These are phyloP conservation scores for Euzophera pinguis DNA, from an alignment of 2,888 invertebrate genomes.

Conservation along the genomic window DNA sequence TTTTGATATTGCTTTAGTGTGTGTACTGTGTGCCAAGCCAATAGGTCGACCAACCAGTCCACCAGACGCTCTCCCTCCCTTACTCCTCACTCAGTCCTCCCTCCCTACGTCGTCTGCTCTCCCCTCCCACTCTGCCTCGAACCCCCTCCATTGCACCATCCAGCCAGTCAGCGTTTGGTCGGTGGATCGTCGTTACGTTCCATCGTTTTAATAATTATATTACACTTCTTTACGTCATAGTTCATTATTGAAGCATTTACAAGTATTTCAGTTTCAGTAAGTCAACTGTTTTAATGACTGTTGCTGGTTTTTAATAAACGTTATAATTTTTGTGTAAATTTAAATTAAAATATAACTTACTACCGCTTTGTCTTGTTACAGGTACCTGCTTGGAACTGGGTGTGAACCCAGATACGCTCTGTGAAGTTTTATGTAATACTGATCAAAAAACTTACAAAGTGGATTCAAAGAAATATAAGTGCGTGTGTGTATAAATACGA, in stretches of 20 bases:
- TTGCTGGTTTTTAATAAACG: background rate
- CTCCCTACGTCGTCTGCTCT: constrained; percentile 45
- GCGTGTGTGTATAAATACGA: constrained; percentile 33
- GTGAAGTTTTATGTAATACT: constrained; percentile 76
- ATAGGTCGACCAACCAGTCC: constrained; percentile 78
- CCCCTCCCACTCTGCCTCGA: constrained; percentile 51
- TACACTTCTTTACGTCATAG: constrained; percentile 66
- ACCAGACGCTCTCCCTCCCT: constrained; percentile 73
- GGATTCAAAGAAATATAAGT: constrained; percentile 43
- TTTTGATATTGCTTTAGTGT: constrained; percentile 58
- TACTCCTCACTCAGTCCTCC: constrained; percentile 61
- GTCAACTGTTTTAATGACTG: constrained; percentile 43
- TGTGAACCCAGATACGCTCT: constrained; percentile 75
- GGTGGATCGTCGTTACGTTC: constrained; percentile 39
- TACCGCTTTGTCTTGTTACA: constrained; percentile 76
- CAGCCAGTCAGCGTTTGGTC: constrained; percentile 66
- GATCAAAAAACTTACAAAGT: constrained; percentile 54
- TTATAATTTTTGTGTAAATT: background rate
- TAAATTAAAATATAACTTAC: constrained; percentile 44
- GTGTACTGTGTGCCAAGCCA: constrained; percentile 66
- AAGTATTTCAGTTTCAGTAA: constrained; percentile 50
- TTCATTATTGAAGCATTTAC: constrained; percentile 63
- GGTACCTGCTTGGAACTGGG: constrained; percentile 75
- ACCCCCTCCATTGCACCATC: constrained; percentile 55
- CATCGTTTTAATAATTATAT: constrained; percentile 23